These are phyloP conservation scores for Pollenia griseotomentosa DNA, from an alignment of 2,888 invertebrate species.

Conservation along the genomic window DNA sequence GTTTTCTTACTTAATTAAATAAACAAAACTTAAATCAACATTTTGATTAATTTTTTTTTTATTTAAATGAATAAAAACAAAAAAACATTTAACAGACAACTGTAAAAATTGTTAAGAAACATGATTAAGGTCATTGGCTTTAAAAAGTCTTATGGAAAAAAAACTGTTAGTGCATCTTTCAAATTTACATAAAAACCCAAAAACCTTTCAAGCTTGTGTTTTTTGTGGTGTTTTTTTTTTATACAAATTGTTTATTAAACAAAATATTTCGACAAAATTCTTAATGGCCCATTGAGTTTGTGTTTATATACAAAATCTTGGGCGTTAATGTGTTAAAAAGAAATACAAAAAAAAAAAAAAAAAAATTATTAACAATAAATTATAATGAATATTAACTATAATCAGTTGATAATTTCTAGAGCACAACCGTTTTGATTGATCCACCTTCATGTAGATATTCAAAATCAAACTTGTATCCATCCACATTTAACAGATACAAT, in stretches of 20 bases:
- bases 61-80: constrained; percentile 1
- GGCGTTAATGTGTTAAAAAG: neutral
- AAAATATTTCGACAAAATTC: neutral
- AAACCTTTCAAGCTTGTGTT: constrained; percentile 6
- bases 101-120: constrained; percentile 35
- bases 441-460: constrained; percentile 41
- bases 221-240: neutral
- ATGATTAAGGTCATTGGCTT: constrained; percentile 38
- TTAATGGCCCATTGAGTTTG: constrained; percentile 34
- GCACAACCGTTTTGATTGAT: constrained; percentile 63
- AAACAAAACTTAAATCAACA: neutral
- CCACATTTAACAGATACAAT: constrained; percentile 12
- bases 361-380: neutral
- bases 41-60: neutral
- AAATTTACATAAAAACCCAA: neutral
- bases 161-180: neutral
- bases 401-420: constrained; percentile 60
- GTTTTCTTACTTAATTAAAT: constrained; percentile 32
- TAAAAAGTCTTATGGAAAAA: constrained; percentile 31
- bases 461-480: constrained; percentile 31
- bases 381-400: constrained; percentile 29
- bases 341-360: neutral
- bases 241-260: neutral
- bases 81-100: neutral
- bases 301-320: neutral